Evolutionary conservation across 2,797 vertebrate genomes (phyloP).

Genomic region (Myripristis jacobus): DNA sequence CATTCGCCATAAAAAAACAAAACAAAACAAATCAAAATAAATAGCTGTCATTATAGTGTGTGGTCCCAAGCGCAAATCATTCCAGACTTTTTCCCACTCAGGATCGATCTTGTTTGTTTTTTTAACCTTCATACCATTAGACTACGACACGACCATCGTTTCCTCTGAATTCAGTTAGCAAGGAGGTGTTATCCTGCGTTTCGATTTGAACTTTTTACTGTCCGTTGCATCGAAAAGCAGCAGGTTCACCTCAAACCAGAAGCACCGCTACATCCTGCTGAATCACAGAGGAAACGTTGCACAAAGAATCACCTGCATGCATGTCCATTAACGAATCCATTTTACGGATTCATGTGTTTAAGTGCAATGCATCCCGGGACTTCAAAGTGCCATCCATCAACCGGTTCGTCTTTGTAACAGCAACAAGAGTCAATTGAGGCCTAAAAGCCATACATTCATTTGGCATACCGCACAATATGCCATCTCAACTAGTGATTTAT

Average conservation of each 20-base stretch:
- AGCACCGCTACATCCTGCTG: neutral
- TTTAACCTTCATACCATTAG: neutral
- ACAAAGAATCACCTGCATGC: neutral
- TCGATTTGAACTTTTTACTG: neutral
- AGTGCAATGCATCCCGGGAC: slow-evolving; percentile 35
- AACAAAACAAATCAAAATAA: slow-evolving; percentile 12
- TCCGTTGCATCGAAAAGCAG: neutral
- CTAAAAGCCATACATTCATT: neutral
- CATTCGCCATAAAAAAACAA: slow-evolving; percentile 37
- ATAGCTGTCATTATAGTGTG: neutral
- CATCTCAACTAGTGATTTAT: neutral
- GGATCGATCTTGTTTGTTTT: neutral
- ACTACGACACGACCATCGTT: neutral
- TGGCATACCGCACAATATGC: neutral
- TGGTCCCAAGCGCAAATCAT: neutral
- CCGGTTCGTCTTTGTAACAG: neutral
- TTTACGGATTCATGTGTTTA: neutral
- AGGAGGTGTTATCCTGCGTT: neutral
- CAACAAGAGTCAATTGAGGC: neutral
- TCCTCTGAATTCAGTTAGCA: neutral
- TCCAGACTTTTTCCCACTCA: slow-evolving; percentile 1
- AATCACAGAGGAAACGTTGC: too few relatives aligned
- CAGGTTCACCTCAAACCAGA: neutral
- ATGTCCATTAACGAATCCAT: too few relatives aligned
- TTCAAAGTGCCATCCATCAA: slow-evolving; percentile 32